A percentile compares a stretch with the other conserved stretches of the same genome.
Evolutionary conservation across 2,888 invertebrate species (phyloP).

Genomic region (Ametastegia equiseti): DNA sequence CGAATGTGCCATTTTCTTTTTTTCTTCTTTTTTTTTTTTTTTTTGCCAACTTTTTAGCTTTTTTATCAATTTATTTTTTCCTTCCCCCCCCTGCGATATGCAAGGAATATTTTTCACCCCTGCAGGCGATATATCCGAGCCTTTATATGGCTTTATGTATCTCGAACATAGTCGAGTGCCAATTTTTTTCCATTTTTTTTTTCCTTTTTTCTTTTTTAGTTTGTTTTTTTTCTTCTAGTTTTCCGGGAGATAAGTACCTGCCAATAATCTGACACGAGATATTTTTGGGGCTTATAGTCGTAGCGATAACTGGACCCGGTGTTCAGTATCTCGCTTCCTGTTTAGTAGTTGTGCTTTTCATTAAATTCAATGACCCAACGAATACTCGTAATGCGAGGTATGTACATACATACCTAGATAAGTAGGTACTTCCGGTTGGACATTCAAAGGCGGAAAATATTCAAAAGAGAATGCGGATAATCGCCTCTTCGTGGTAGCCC

Average conservation of each 20-base stretch:
- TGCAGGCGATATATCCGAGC: neutral
- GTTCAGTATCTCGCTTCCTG: neutral
- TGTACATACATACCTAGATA: neutral
- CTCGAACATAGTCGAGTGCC: slow-evolving; percentile 6
- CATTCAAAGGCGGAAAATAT: neutral
- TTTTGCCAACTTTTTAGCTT: too few species aligned
- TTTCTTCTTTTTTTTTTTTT: neutral
- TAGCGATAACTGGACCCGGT: neutral
- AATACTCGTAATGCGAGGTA: neutral
- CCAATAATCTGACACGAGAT: slow-evolving; percentile 10
- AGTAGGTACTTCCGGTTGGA: neutral
- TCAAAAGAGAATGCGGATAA: neutral
- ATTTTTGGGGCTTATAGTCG: neutral
- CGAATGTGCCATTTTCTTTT: neutral
- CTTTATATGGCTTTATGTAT: neutral
- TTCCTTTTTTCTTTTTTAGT: neutral
- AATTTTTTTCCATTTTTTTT: neutral
- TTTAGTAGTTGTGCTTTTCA: neutral
- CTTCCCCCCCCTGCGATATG: too few species aligned
- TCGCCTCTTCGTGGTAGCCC: neutral
- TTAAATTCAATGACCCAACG: neutral
- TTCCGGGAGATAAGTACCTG: neutral
- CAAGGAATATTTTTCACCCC: neutral
- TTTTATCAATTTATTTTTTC: neutral
- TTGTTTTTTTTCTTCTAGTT: neutral